Evolutionary conservation across 2,113 vertebrate species (phyloP).

Genomic region (Chelonoidis abingdonii): DNA sequence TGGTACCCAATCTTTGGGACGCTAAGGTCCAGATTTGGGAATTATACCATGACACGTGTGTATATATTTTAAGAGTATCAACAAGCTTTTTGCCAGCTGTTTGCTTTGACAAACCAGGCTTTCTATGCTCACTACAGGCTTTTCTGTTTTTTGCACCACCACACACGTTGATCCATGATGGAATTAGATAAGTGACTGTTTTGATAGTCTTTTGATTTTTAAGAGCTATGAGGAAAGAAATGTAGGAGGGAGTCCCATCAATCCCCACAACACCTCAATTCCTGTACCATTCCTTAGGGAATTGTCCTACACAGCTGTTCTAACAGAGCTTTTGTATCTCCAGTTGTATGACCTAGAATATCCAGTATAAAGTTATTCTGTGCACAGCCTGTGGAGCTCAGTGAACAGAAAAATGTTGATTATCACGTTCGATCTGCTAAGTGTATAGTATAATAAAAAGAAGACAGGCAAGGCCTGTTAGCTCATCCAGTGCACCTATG

Average conservation of each 20-base stretch:
- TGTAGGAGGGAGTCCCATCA: background rate
- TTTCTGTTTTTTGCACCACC: background rate
- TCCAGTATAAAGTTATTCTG: background rate
- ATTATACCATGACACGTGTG: too few species aligned
- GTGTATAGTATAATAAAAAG: background rate
- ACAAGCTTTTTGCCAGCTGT: background rate
- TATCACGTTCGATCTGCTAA: fast-evolving
- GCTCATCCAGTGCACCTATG: background rate
- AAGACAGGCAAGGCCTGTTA: background rate
- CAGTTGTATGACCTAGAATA: background rate
- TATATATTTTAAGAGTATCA: background rate
- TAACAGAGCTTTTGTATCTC: background rate
- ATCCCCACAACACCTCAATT: background rate
- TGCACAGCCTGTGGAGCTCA: background rate
- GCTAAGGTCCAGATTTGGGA: too few species aligned
- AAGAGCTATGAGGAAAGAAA: slow-evolving; percentile 2
- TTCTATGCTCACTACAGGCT: background rate
- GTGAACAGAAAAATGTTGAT: background rate
- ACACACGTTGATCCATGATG: slow-evolving; percentile 25
- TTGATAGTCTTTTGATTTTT: background rate
- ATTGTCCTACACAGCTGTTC: background rate
- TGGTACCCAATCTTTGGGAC: too few species aligned
- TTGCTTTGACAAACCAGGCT: slow-evolving; percentile 25
- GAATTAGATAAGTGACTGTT: slow-evolving; percentile 12
- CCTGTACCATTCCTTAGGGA: background rate